Evolutionary conservation across 2,797 vertebrate species (phyloP).

Genomic region (Sebastes iracundus): DNA sequence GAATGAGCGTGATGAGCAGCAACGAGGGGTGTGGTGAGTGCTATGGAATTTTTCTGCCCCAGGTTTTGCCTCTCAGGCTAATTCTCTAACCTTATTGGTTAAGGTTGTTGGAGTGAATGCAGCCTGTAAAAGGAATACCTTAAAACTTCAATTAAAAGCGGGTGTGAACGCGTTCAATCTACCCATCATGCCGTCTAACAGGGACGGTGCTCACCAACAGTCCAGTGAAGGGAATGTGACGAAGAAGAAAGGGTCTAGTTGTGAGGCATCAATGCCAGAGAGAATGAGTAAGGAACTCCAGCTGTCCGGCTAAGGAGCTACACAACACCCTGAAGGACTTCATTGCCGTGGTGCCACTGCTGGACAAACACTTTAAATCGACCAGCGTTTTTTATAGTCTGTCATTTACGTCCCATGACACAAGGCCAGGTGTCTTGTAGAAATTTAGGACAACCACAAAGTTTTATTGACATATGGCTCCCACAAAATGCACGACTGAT

Average conservation of each 20-base stretch:
- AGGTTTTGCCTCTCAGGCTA: background rate
- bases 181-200: background rate
- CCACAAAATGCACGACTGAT: slow-evolving; percentile 36
- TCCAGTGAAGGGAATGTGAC: background rate
- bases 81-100: background rate
- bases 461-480: slow-evolving; percentile 54
- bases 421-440: slow-evolving; percentile 45
- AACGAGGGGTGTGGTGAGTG: background rate
- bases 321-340: background rate
- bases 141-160: too few relatives aligned
- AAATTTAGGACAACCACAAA: slow-evolving; percentile 52
- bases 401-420: slow-evolving; percentile 44
- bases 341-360: background rate
- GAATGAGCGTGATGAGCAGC: background rate
- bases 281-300: background rate
- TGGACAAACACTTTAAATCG: slow-evolving; percentile 56
- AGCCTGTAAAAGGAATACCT: too few relatives aligned
- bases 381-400: slow-evolving; percentile 34
- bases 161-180: too few relatives aligned
- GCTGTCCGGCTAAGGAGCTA: background rate
- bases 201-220: background rate
- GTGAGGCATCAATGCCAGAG: background rate
- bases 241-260: background rate
- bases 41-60: background rate
- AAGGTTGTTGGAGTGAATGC: too few relatives aligned